Evolutionary conservation across 2,113 vertebrate genomes (phyloP), one percentile per base, ranked within the genome.

Genomic region (Rhinopomastus cyanomelas): DNA sequence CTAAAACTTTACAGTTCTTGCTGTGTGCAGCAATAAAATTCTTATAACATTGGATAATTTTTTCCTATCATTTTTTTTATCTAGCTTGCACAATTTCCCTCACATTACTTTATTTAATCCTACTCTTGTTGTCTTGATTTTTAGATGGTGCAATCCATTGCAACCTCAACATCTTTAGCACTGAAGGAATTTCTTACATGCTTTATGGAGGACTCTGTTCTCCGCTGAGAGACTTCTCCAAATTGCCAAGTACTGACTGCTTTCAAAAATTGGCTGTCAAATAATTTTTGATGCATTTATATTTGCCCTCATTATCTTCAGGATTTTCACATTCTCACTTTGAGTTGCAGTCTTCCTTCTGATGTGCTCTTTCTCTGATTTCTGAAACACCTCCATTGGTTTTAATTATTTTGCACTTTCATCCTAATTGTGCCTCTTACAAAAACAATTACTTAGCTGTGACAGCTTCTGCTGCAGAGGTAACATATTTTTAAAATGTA

Each of bases 261-360:
- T 68, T 74, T 71, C 14, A 88, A 85, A 92, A 91, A 80, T 27
- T 67, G 12, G 19, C 71, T 91, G 93, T 51, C 75, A 89, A 48
- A 65, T 83, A 81, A 36, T 81, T 83, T 91, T 89, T 93, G 20
- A 46, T 86, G 39, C 69, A 67, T 86, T 90, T 81, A 65, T 84
- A 18, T 81, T 89, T 88, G 57, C 26, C 39, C 22, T 89, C 42
- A 55, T 87, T 87, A 89, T 69, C 75, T 48, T 88, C 62, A 88
- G 65, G 29, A 86, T 88, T 84, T 89, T 89, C 27, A 17, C 30
- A 11, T 42, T 81, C 32, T 10, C 75, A 39, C 74, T 92, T 46
- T 68, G 19, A 88, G 51, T 49, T 86, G 32, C 73, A 62, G 0
- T 86, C 10, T 68, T 39, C 12, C 78, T 12, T 86, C 48, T 87